Base-by-base conservation (phyloP, 2,888 invertebrate genomes). In the Chrysolina oricalcia region DNA sequence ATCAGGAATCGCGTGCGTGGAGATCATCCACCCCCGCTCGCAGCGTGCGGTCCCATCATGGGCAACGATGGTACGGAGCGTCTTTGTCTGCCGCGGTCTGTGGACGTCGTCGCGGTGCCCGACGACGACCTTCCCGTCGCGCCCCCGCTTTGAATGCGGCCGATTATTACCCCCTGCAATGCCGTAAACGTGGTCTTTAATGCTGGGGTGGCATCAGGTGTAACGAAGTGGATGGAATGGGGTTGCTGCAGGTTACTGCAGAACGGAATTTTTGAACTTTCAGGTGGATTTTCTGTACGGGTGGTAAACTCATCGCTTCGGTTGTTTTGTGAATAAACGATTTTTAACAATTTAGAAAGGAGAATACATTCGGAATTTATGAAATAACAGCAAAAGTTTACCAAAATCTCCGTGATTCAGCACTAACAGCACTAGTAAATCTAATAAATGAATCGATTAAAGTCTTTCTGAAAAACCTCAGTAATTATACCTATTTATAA, bases 161-260 rank as follows among this genome's bases (percentile, higher is more conserved):
- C 21, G 53, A 53, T 21, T 53, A 21, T 21, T 19, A 11, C 13
- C 53, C 23, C 19, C 53, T 19, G 53, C 53, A 53, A 53, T 53
- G 53, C 53, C 53, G 53, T 53, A 53, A 53, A 53, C 53, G 13
- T 53, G 53, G 10, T 53, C 53, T 53, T 53, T 53, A 11, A 53
- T 15, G 19, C 23, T 9, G 53, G 19, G 21, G 21, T 21, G 48
- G 17, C 35, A n/a, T n/a, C n/a, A 35, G 35, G 35, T 35, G 35
- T 35, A 35, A 35, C 35, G 35, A 35, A 8, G 6, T 35, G 35
- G 17, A 17, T 48, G 17, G 48, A 35, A 35, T 35, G 35, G 8
- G 15, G n/a, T 48, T 48, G 48, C 8, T 48, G n/a, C 48, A 48
- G 48, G 48, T 48, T 48, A 17, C 48, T 48, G 48, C 9, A 48